Evolutionary conservation across 2,113 vertebrate species (phyloP).

Genomic region (Chroicocephalus ridibundus): DNA sequence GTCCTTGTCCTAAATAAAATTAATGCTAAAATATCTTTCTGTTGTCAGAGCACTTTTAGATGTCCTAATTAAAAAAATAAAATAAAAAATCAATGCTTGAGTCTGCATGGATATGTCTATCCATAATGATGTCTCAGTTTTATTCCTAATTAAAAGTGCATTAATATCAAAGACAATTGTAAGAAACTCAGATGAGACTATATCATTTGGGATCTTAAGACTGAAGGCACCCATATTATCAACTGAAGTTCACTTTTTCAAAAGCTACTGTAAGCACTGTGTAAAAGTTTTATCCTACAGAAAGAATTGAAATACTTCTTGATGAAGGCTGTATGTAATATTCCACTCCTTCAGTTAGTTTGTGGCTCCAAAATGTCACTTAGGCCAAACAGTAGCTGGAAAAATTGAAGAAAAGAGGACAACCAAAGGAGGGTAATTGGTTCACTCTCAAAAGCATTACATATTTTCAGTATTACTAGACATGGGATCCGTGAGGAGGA

Average conservation of each 20-base stretch:
- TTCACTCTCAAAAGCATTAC: background rate
- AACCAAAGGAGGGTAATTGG: background rate
- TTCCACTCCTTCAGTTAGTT: background rate
- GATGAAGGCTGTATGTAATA: background rate
- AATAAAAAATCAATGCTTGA: background rate
- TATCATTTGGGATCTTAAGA: background rate
- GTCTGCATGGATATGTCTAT: background rate
- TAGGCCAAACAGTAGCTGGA: background rate
- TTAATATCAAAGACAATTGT: slow-evolving; percentile 25
- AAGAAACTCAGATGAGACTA: background rate
- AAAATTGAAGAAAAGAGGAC: background rate
- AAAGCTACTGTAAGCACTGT: background rate
- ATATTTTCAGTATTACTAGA: background rate
- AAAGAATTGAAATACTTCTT: background rate
- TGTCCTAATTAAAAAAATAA: background rate
- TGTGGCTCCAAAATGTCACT: background rate
- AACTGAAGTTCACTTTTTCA: background rate
- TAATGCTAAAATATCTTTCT: background rate
- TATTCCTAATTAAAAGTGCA: slow-evolving; percentile 22
- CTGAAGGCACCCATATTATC: background rate
- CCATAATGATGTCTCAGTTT: background rate
- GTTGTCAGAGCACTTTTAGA: background rate
- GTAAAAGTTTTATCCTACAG: background rate
- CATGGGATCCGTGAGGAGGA: accelerated
- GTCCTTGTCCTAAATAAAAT: slow-evolving; percentile 15